Conservation (phyloP, 2,113 vertebrate genomes). For the Coregonus clupeaformis region DNA sequence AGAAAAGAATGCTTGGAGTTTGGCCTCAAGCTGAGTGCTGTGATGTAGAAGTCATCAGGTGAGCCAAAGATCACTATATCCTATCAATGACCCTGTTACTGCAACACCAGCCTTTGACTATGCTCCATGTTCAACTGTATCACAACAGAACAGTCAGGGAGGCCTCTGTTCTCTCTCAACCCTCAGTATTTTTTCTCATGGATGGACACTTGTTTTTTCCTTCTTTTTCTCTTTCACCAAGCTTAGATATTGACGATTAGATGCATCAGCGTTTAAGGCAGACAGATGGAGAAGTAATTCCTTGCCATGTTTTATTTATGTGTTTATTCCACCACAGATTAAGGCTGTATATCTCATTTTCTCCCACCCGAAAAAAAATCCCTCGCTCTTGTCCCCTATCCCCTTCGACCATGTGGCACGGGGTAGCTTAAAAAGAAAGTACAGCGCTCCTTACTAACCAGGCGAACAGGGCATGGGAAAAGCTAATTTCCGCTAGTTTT, state of each 20-base stretch:
- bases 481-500: conserved; percentile 55
- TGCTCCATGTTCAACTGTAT: conserved; percentile 2
- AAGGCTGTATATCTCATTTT: conserved; percentile 34
- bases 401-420: conserved; percentile 24
- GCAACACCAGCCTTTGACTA: conserved; percentile 43
- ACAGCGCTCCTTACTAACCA: background rate
- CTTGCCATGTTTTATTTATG: conserved; percentile 37
- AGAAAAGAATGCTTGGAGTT: conserved; percentile 3
- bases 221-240: background rate
- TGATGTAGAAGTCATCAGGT: conserved; percentile 26
- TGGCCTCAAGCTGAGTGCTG: conserved; percentile 26
- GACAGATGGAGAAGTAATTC: conserved; percentile 58
- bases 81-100: conserved; percentile 50
- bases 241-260: conserved; percentile 30
- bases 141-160: no score
- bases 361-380: conserved; percentile 23
- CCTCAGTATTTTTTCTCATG: conserved; percentile 8
- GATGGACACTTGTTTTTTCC: background rate
- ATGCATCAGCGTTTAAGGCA: conserved; percentile 39
- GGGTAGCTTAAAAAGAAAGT: conserved; percentile 40
- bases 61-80: conserved; percentile 53
- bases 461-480: conserved; percentile 30
- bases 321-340: conserved; percentile 46
- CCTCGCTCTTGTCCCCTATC: conserved; percentile 12
- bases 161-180: conserved; percentile 9